phyloP scores from a whole-genome alignment of 2,113 vertebrate species.

The Climacteris rufus region DNA sequence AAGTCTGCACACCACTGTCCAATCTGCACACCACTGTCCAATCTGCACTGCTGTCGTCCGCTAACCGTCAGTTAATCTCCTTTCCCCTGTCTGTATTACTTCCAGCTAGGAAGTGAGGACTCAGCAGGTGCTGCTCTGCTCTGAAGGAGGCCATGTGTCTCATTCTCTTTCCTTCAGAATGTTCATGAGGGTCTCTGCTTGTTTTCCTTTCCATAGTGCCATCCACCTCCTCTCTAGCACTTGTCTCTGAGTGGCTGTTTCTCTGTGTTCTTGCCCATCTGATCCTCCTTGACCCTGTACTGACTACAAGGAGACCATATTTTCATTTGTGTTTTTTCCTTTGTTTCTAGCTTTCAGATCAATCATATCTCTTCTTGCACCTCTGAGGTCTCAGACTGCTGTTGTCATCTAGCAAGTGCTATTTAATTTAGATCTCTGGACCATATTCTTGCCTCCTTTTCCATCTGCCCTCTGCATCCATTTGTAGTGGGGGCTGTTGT shows the following conservation, averaged over 20 bases:
- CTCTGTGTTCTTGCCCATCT: not conserved
- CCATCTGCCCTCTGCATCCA: not conserved
- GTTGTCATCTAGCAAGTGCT: not conserved
- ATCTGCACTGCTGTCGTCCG: not conserved
- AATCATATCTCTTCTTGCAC: not conserved
- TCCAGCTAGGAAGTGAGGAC: not conserved
- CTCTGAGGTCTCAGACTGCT: not conserved
- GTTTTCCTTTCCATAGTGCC: not conserved
- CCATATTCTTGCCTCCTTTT: not conserved
- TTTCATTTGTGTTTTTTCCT: not conserved
- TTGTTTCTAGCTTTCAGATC: not conserved
- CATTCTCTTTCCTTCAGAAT: not conserved
- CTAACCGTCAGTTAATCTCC: slow-evolving; percentile 17
- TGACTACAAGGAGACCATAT: not conserved
- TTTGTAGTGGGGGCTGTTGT: not conserved
- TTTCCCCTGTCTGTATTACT: not conserved
- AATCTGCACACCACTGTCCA: not conserved
- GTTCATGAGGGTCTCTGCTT: not conserved
- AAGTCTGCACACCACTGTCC: not conserved
- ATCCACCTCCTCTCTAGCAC: not conserved
- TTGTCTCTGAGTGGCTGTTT: not conserved
- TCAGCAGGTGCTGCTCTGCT: not conserved
- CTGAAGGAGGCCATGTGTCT: not conserved
- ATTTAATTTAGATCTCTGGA: not conserved
- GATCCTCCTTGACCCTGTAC: not conserved